Percentiles rank a stretch among this genome's conserved stretches.
These are phyloP conservation scores for Synanthedon andrenaeformis DNA, from an alignment of 2,888 invertebrate genomes.

Conservation along the genomic window DNA sequence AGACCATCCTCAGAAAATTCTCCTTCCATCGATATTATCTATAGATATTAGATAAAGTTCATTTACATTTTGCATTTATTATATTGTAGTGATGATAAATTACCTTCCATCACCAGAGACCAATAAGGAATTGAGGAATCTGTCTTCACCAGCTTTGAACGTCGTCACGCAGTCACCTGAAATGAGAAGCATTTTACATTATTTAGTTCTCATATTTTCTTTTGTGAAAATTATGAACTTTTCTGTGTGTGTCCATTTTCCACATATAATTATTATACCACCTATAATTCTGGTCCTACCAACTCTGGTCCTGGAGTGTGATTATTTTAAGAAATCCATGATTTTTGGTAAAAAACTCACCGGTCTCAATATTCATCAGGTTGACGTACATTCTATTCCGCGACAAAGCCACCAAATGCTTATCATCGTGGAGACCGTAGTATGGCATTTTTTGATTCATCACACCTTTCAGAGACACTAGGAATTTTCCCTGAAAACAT, in stretches of 20 bases:
- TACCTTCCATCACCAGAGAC: slow-evolving; percentile 90
- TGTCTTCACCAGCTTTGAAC: slow-evolving; percentile 91
- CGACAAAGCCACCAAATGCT: slow-evolving; percentile 84
- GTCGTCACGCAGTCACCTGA: slow-evolving; percentile 84
- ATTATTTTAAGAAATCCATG: too few species aligned
- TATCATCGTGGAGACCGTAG: slow-evolving; percentile 84
- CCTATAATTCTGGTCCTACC: too few species aligned
- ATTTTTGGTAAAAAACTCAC: too few species aligned
- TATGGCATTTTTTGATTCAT: slow-evolving; percentile 96
- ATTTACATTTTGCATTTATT: too few species aligned
- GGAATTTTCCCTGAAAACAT: slow-evolving; percentile 60
- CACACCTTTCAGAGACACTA: slow-evolving; percentile 83
- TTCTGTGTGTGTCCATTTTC: too few species aligned
- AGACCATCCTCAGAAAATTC: too few species aligned
- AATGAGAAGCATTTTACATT: slow-evolving; percentile 10
- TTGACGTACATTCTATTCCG: slow-evolving; percentile 92
- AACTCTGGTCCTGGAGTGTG: too few species aligned
- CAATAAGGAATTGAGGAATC: slow-evolving; percentile 87
- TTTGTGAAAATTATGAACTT: background rate
- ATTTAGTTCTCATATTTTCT: background rate
- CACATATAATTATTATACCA: too few species aligned
- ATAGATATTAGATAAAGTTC: background rate
- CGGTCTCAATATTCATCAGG: slow-evolving; percentile 85
- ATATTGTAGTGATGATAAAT: too few species aligned
- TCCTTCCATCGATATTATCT: background rate